These are phyloP conservation scores for Camelus bactrianus DNA, from an alignment of 2,113 vertebrate genomes.

Conservation along the genomic window DNA sequence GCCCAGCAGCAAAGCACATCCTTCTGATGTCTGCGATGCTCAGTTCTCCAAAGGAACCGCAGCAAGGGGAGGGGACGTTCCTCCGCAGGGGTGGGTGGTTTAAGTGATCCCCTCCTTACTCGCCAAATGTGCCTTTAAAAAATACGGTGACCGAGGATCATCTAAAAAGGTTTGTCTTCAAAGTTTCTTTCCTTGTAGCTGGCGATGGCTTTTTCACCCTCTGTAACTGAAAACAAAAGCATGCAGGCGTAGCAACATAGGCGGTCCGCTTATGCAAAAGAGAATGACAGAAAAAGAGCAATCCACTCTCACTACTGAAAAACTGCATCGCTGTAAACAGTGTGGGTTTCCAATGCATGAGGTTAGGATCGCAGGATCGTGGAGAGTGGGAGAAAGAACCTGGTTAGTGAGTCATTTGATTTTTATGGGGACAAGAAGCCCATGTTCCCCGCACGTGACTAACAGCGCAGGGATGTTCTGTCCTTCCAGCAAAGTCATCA, in stretches of 20 bases:
- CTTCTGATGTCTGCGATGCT: accelerated
- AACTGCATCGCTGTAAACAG: neutral
- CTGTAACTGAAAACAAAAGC: neutral
- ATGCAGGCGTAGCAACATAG: neutral
- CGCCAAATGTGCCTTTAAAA: neutral
- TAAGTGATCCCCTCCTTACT: accelerated
- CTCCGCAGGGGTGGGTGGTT: neutral
- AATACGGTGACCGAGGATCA: neutral
- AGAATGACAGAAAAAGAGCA: neutral
- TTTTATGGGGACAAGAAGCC: neutral
- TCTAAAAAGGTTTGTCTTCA: neutral
- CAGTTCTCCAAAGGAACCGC: neutral
- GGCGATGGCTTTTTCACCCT: neutral
- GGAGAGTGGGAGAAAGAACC: neutral
- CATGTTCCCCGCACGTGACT: too few relatives aligned
- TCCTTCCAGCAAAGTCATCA: accelerated
- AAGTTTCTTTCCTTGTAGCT: neutral
- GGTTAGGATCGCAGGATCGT: neutral
- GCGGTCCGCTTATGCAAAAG: neutral
- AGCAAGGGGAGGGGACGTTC: accelerated
- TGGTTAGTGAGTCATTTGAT: neutral
- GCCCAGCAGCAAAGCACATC: accelerated
- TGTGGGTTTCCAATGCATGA: neutral
- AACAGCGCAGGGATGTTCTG: accelerated
- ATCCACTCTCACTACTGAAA: neutral